Evolutionary conservation across 2,113 vertebrate genomes (phyloP).

Genomic region (Sminthopsis crassicaudata): DNA sequence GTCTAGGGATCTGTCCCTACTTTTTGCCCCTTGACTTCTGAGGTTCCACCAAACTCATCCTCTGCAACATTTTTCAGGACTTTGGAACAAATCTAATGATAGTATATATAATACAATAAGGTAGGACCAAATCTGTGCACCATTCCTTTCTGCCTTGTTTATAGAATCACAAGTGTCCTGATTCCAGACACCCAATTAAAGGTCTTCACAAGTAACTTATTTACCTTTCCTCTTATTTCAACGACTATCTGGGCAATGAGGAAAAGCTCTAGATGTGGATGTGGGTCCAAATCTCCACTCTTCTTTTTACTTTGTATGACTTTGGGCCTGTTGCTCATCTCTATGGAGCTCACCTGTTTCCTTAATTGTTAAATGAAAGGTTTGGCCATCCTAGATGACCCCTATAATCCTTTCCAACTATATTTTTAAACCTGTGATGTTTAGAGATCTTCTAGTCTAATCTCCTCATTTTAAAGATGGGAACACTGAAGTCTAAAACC

Average conservation of each 20-base stretch:
- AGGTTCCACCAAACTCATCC: background rate
- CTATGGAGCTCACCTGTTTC: background rate
- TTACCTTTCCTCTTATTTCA: background rate
- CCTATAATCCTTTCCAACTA: background rate
- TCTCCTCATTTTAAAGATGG: slow-evolving; percentile 12
- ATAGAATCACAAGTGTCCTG: background rate
- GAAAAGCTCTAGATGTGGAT: background rate
- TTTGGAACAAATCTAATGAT: background rate
- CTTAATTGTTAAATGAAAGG: background rate
- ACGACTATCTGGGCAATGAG: background rate
- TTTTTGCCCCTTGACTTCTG: background rate
- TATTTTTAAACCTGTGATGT: background rate
- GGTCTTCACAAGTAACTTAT: background rate
- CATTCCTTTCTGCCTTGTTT: background rate
- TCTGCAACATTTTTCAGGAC: background rate
- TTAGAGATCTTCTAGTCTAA: slow-evolving; percentile 5
- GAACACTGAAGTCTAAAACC: slow-evolving; percentile 1
- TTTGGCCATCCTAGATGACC: background rate
- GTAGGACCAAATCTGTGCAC: background rate
- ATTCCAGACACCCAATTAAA: background rate
- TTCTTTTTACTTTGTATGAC: background rate
- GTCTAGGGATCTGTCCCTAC: background rate
- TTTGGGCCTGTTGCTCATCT: background rate
- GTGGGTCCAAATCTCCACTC: background rate
- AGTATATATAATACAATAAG: no score